These are phyloP conservation scores for Drosophila parabipectinata DNA, from an alignment of 1,140 invertebrate species.

Conservation along the genomic window DNA sequence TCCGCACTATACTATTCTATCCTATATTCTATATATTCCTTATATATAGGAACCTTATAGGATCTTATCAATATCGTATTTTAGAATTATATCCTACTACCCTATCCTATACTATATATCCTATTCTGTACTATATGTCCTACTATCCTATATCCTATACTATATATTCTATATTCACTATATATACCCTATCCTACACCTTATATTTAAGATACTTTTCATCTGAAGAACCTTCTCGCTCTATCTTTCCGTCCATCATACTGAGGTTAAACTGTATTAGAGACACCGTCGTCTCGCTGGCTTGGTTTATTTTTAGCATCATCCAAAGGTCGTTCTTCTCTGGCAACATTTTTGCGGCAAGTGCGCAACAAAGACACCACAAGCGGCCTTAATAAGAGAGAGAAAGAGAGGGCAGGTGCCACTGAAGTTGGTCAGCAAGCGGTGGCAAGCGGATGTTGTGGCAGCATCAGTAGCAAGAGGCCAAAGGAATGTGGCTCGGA, in stretches of 20 bases:
- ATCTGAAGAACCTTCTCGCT: too few relatives aligned
- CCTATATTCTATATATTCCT: too few relatives aligned
- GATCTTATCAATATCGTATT: too few relatives aligned
- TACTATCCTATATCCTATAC: too few relatives aligned
- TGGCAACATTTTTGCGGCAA: slow-evolving; percentile 56
- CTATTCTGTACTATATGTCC: too few relatives aligned
- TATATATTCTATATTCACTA: too few relatives aligned
- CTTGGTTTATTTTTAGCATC: slow-evolving; percentile 77
- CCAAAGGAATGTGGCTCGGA: slow-evolving; percentile 46
- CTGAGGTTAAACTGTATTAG: slow-evolving; percentile 46
- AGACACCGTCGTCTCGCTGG: slow-evolving; percentile 45
- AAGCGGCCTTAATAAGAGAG: background rate
- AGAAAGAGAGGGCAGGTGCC: slow-evolving; percentile 24
- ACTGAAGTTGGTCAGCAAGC: slow-evolving; percentile 47
- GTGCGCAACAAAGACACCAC: slow-evolving; percentile 20
- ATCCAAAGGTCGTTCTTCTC: slow-evolving; percentile 77
- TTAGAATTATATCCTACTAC: too few relatives aligned
- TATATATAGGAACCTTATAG: too few relatives aligned
- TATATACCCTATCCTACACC: too few relatives aligned
- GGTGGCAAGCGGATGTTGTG: slow-evolving; percentile 27
- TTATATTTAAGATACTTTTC: too few relatives aligned
- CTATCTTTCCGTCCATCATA: background rate
- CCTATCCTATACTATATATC: too few relatives aligned
- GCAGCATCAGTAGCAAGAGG: slow-evolving; percentile 24
- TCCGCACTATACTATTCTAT: too few relatives aligned